A percentile compares a stretch with the other conserved stretches of the same genome.
phyloP scores from a whole-genome alignment of 2,797 vertebrate genomes.

The Sphaeramia orbicularis region DNA sequence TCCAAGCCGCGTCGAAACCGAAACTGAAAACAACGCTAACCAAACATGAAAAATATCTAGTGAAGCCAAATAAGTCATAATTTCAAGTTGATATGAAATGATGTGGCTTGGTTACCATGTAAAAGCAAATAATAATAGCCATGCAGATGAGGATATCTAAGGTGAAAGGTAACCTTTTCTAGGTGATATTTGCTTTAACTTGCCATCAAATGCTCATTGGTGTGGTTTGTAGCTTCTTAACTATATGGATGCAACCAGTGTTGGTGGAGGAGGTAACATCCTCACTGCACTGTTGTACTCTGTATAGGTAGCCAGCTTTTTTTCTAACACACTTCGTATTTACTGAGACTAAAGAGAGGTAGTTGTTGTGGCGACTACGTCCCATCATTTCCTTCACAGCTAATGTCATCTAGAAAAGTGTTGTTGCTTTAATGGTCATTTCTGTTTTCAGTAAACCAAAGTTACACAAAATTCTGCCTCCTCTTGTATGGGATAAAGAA shows the following conservation, averaged over 20 bases:
- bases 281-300: conserved; percentile 44
- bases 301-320: conserved; percentile 55
- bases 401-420: conserved; percentile 86
- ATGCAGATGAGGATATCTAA: conserved; percentile 93
- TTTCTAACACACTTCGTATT: conserved; percentile 69
- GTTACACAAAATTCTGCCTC: conserved; percentile 99
- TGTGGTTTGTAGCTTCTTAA: conserved; percentile 69
- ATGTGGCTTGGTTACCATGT: conserved; percentile 97
- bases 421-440: conserved; percentile 90
- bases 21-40: conserved; percentile 95
- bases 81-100: conserved; percentile 98
- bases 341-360: conserved; percentile 54
- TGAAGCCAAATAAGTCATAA: conserved; percentile 99
- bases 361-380: conserved; percentile 48
- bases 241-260: conserved; percentile 50
- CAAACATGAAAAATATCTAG: conserved; percentile 99
- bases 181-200: conserved; percentile 85
- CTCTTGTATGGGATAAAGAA: conserved; percentile 96
- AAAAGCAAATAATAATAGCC: conserved; percentile 98
- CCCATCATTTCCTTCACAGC: conserved; percentile 66
- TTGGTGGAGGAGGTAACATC: conserved; percentile 35
- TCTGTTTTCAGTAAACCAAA: conserved; percentile 99
- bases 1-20: conserved; percentile 90
- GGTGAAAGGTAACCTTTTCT: conserved; percentile 80
- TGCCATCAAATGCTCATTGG: conserved; percentile 63